Evolutionary conservation across 1,140 invertebrate species (phyloP).

Genomic region (Dreissena rostriformis): DNA sequence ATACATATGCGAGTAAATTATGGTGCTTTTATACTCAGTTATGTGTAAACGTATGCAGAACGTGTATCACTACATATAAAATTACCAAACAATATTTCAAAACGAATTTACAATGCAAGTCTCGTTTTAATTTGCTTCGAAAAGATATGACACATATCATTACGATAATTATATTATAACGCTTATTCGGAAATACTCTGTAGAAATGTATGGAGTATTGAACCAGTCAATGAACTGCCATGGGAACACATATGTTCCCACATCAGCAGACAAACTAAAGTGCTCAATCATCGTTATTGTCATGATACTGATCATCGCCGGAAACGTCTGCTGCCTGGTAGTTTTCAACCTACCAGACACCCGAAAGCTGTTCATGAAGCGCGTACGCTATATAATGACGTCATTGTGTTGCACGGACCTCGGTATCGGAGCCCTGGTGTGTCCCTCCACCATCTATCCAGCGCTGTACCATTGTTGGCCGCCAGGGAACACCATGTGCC

Average conservation of each 20-base stretch:
- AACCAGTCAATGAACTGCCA: conserved; percentile 42
- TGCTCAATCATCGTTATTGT: conserved; percentile 43
- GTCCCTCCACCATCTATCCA: conserved; percentile 55
- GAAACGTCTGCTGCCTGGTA: conserved; percentile 56
- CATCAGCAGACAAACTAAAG: conserved; percentile 35
- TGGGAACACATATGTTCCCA: conserved; percentile 24
- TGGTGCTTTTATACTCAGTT: no score
- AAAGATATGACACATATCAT: no score
- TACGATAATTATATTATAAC: no score
- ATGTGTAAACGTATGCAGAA: no score
- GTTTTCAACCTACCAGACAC: conserved; percentile 50
- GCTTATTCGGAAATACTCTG: no score
- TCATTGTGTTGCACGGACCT: conserved; percentile 60
- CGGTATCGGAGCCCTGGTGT: conserved; percentile 55
- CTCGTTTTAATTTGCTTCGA: no score
- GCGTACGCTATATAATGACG: conserved; percentile 59
- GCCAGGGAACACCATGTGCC: conserved; percentile 92
- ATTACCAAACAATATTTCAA: no score
- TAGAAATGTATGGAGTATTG: conserved; percentile 23
- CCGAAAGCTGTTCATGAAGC: conserved; percentile 40
- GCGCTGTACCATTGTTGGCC: conserved; percentile 86
- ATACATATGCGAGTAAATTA: no score
- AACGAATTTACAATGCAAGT: no score
- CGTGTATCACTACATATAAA: no score
- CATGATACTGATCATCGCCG: conserved; percentile 49